Base-by-base conservation (phyloP, 2,888 invertebrate genomes). In the Eubasilissa splendida region DNA sequence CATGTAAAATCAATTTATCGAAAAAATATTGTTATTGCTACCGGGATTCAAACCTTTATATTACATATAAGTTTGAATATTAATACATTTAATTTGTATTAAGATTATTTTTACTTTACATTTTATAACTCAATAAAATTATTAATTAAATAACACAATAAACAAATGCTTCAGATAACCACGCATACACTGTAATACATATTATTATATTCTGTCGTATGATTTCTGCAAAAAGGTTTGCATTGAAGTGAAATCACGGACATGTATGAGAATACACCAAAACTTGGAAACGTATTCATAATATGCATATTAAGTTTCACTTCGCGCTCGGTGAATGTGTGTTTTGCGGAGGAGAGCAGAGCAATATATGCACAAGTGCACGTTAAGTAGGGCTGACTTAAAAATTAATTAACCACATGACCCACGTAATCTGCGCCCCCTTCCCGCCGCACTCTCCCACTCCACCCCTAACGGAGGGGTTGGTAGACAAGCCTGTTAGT, bases 351-450 rank as follows among this genome's bases (percentile, higher is more conserved):
- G 71, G 56, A 33, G 54, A 14, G 53, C 22, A 31, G 71, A 42
- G 68, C 50, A 31, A 73, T 33, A 58, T 14, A 73, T 73, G 54
- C 78, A 59, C 33, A 80, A 76, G 77, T 68, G 80, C 86, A 85
- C 85, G 85, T 88, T 86, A 85, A 87, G 87, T 85, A 87, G 87
- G 88, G 87, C 87, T 86, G 90, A 89, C 89, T 90, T 90, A 89
- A 90, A 90, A 90, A 90, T 90, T 90, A 90, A 91, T 91, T 90
- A 90, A 88, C 88, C 89, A 88, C 88, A 90, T 88, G 88, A 89
- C 89, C 89, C 89, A 89, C 88, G 89, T 90, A 90, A 90, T 78
- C 82, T 79, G 77, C 77, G 14, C 58, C 68, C 77, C 75, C 75
- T 7, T 9, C 11, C 58, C 31, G 12, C 56, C 31, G 8, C 71